Evolutionary conservation across 2,113 vertebrate genomes (phyloP).

Genomic region (Oncorhynchus clarkii): DNA sequence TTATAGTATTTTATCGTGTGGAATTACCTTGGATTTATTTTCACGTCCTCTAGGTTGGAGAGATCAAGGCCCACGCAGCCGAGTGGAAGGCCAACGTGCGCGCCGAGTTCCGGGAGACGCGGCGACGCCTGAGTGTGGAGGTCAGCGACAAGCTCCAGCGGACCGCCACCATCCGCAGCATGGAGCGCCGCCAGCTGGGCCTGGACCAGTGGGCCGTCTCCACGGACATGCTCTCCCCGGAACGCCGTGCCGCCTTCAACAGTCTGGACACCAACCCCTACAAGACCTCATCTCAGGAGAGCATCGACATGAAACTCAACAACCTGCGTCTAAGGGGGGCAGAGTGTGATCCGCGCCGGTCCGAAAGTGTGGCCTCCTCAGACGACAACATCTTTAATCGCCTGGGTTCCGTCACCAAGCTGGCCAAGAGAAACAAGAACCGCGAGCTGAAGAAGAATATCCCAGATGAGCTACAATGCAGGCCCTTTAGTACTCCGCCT

Average conservation of each 20-base stretch:
- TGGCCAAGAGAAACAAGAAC: constrained; percentile 85
- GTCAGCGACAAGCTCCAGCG: constrained; percentile 94
- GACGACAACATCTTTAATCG: constrained; percentile 97
- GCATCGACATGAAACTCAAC: constrained; percentile 91
- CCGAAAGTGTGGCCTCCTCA: constrained; percentile 76
- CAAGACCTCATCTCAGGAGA: constrained; percentile 92
- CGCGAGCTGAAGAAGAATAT: constrained; percentile 88
- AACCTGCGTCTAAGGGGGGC: constrained; percentile 81
- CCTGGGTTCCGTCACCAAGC: constrained; percentile 80
- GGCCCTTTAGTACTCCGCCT: constrained; percentile 77
- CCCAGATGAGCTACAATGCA: constrained; percentile 79
- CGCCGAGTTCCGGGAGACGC: constrained; percentile 89
- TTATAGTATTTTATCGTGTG: no score
- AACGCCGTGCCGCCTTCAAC: constrained; percentile 86
- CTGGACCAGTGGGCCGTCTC: constrained; percentile 92
- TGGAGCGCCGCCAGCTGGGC: constrained; percentile 89
- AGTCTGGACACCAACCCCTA: constrained; percentile 82
- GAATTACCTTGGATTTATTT: neutral
- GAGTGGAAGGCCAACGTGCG: constrained; percentile 96
- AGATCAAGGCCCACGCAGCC: constrained; percentile 89
- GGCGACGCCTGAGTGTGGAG: constrained; percentile 89
- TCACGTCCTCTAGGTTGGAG: constrained; percentile 80
- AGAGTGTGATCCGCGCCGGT: constrained; percentile 70
- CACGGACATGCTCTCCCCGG: constrained; percentile 89
- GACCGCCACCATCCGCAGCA: constrained; percentile 91